Evolutionary conservation across 2,888 invertebrate genomes (phyloP).

Genomic region (Andrena praecox): DNA sequence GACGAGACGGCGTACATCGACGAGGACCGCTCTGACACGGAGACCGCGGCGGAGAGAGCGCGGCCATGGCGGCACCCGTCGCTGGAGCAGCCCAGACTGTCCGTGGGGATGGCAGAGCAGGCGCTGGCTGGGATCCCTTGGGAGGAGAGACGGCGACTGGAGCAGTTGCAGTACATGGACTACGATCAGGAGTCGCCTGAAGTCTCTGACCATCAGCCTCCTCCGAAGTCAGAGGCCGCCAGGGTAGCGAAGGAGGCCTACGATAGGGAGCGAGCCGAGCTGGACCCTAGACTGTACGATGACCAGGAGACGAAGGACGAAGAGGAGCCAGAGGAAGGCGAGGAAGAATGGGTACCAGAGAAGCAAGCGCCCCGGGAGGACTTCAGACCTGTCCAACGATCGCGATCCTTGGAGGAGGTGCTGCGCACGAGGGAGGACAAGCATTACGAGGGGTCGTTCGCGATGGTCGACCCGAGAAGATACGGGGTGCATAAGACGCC

Average conservation of each 20-base stretch:
- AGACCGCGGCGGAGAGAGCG: constrained; percentile 73
- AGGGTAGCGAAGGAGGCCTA: constrained; percentile 68
- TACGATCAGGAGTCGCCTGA: constrained; percentile 73
- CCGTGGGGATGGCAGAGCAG: constrained; percentile 75
- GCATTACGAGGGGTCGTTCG: constrained; percentile 63
- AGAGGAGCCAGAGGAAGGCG: not conserved
- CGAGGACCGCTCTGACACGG: constrained; percentile 64
- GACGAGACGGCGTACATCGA: constrained; percentile 75
- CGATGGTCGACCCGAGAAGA: constrained; percentile 77
- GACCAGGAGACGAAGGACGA: constrained; percentile 66
- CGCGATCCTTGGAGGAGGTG: constrained; percentile 62
- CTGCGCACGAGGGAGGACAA: constrained; percentile 55
- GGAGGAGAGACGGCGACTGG: constrained; percentile 67
- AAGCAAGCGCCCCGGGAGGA: constrained; percentile 53
- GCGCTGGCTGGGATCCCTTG: constrained; percentile 65
- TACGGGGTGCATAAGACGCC: constrained; percentile 45
- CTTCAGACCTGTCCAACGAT: constrained; percentile 53
- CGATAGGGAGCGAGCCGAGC: constrained; percentile 60
- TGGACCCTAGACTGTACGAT: constrained; percentile 77
- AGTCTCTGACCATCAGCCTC: constrained; percentile 49
- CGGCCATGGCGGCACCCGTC: constrained; percentile 82
- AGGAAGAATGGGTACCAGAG: constrained; percentile 53
- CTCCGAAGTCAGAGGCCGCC: constrained; percentile 47
- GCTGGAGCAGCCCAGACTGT: constrained; percentile 79
- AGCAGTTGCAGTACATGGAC: constrained; percentile 73